Evolutionary conservation across 2,113 vertebrate species (phyloP), one percentile per base, ranked within the genome.

Genomic region (Bettongia penicillata): DNA sequence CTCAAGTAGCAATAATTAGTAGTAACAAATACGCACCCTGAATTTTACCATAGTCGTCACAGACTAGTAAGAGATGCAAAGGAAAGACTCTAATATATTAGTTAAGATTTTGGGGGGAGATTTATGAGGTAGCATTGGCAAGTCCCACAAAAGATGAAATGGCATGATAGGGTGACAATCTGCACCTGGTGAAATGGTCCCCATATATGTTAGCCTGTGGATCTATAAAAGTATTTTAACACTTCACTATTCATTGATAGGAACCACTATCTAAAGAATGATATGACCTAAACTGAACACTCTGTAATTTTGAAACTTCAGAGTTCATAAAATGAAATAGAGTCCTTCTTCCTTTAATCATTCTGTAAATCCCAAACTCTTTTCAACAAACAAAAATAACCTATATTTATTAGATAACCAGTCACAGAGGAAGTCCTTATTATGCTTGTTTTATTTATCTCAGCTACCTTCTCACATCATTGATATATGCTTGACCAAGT

Each of bases 391-490:
- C 92, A 57, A 91, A 2, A 92, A 19, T 3, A 37, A 49, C 51
- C n/a, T 92, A 37, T 91, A 96, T 95, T 93, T 49, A 93, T 91
- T 93, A 55, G 91, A 90, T 96, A 95, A 93, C 8, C 50, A 77
- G 7, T 50, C 26, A 91, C 25, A 43, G 52, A 91, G 0, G 26
- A 26, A 95, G 52, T 10, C 1, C 61, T n/a, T 90, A 68, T 23
- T 12, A 61, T 61, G 51, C 5, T 77, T 57, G 37, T 23, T 91
- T 93, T 50, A 77, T 23, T 68, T 93, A 68, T 68, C 92, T 10
- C 50, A 91, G 92, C 94, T 89, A 22, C 14, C 96, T 97, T 93
- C 91, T 96, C 48, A 51, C 61, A 93, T n/a, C 57, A 95, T 94
- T 91, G 94, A 95, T 97, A 31, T 53, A 94, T 92, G 22, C 37